Evolutionary conservation across 2,797 vertebrate species (phyloP).

Genomic region (Neopelma chrysocephalum): DNA sequence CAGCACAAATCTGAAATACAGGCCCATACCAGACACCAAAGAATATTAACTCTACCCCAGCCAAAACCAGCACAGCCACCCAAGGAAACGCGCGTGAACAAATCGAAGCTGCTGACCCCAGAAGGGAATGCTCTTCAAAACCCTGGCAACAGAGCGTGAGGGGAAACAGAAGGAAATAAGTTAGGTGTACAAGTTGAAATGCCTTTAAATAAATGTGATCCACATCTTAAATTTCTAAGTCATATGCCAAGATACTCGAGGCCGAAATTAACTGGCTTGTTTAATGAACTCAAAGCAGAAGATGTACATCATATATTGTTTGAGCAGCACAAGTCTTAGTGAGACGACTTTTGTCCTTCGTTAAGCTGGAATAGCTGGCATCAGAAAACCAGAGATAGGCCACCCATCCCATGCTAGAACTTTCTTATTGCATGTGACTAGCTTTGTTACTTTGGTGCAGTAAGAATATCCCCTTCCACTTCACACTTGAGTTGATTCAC

Average conservation of each 20-base stretch:
- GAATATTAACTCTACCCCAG: background rate
- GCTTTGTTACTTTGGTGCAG: background rate
- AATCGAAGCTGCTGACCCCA: background rate
- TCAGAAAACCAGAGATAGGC: background rate
- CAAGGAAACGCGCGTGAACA: background rate
- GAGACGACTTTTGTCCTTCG: background rate
- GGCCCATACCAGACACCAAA: background rate
- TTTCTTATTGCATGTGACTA: too few species aligned
- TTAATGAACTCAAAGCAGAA: background rate
- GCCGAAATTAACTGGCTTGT: background rate
- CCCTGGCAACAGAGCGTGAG: background rate
- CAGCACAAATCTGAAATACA: background rate
- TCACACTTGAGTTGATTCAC: background rate
- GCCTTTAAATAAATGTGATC: background rate
- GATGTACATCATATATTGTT: background rate
- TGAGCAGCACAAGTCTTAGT: background rate
- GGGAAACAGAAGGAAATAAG: background rate
- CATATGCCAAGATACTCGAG: background rate
- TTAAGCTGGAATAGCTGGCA: background rate
- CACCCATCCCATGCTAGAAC: too few species aligned
- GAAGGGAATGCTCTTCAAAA: background rate
- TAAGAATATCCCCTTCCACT: background rate
- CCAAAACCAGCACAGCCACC: background rate
- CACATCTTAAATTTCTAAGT: background rate
- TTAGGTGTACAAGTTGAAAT: background rate